Evolutionary conservation across 2,797 vertebrate species (phyloP).

Genomic region (Arctocebus calabarensis): DNA sequence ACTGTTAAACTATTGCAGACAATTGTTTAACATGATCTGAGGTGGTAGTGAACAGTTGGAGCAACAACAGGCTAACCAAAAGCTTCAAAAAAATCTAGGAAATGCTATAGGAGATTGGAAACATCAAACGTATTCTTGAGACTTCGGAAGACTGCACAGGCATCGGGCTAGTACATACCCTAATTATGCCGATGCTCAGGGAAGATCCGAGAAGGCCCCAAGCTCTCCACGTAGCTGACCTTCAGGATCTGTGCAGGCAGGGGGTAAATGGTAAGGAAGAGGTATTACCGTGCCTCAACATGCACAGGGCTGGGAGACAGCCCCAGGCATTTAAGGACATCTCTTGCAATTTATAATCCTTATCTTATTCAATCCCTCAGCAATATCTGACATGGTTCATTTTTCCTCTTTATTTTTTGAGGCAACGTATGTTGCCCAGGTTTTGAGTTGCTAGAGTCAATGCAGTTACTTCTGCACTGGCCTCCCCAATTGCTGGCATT

Average conservation of each 20-base stretch:
- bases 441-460: not conserved
- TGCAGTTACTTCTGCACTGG: not conserved
- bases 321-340: conserved; percentile 1
- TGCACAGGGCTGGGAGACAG: not conserved
- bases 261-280: not conserved
- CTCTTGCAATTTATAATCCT: not conserved
- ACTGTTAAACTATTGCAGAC: not conserved
- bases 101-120: not conserved
- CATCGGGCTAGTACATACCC: not conserved
- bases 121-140: not conserved
- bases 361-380: not conserved
- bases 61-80: not conserved
- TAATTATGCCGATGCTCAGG: not conserved
- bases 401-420: not conserved
- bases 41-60: not conserved
- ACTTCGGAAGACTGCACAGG: not conserved
- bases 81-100: not conserved
- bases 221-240: not conserved
- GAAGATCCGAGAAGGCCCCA: not conserved
- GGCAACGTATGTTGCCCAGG: no score
- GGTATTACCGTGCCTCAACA: not conserved
- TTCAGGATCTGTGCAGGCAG: not conserved
- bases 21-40: not conserved
- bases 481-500: not conserved
- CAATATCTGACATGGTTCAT: not conserved